A percentile compares a stretch with the other conserved stretches of the same genome.
phyloP scores from a whole-genome alignment of 2,888 invertebrate genomes.

The Acronicta alni region DNA sequence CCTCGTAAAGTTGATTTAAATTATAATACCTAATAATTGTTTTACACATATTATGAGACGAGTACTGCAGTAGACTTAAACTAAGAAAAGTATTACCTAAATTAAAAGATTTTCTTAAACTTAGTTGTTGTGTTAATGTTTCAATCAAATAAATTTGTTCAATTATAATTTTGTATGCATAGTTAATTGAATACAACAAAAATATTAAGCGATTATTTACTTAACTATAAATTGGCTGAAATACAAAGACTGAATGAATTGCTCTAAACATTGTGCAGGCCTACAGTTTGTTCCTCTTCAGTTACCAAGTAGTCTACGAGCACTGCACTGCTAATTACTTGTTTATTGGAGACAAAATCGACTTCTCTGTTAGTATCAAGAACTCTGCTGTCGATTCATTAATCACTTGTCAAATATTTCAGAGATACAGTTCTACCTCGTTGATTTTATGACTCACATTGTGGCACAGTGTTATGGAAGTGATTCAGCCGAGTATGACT shows the following conservation, averaged over 20 bases:
- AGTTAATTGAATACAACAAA: too few species aligned
- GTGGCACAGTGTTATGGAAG: constrained; percentile 3
- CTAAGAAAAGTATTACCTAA: too few species aligned
- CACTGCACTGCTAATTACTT: constrained; percentile 72
- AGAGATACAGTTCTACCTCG: constrained; percentile 50
- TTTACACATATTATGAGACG: too few species aligned
- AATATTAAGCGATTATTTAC: too few species aligned
- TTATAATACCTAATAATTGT: too few species aligned
- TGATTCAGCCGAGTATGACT: constrained; percentile 63
- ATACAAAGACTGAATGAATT: constrained; percentile 51
- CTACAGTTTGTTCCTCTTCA: constrained; percentile 27
- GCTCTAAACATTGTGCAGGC: constrained; percentile 47
- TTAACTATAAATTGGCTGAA: too few species aligned
- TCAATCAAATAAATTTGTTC: too few species aligned
- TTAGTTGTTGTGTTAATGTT: too few species aligned
- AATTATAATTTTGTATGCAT: too few species aligned
- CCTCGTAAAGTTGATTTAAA: too few species aligned
- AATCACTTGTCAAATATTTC: constrained; percentile 68
- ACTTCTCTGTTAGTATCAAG: constrained; percentile 57
- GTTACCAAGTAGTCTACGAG: constrained; percentile 40
- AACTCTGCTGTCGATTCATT: constrained; percentile 57
- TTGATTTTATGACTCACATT: constrained; percentile 57
- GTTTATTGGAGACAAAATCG: constrained; percentile 71
- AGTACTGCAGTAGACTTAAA: too few species aligned
- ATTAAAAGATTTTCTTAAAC: too few species aligned